A percentile compares a stretch with the other conserved stretches of the same genome.
These are phyloP conservation scores for Drosophila setifemur DNA, from an alignment of 1,140 invertebrate species.

Conservation along the genomic window DNA sequence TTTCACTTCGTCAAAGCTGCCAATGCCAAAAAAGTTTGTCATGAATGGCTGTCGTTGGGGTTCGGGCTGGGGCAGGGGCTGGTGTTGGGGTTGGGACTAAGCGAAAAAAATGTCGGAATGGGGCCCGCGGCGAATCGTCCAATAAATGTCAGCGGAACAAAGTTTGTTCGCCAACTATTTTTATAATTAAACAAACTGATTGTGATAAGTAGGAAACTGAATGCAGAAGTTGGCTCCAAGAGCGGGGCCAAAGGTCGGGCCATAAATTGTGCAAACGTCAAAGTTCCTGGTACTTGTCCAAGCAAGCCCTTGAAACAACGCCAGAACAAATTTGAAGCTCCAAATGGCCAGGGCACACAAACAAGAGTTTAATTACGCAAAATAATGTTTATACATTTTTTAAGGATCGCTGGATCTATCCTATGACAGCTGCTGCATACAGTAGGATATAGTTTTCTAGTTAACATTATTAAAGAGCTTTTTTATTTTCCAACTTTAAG, in stretches of 20 bases:
- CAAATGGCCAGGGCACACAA: not conserved
- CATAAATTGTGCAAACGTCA: conserved; percentile 63
- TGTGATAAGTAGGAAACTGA: conserved; percentile 61
- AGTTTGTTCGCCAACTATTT: conserved; percentile 68
- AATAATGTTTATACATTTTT: not conserved
- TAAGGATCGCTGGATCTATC: too few relatives aligned
- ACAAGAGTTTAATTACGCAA: too few relatives aligned
- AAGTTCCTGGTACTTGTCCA: conserved; percentile 25
- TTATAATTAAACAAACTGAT: conserved; percentile 72
- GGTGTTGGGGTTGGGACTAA: too few relatives aligned
- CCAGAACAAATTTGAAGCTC: conserved; percentile 1
- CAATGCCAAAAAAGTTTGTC: conserved; percentile 57
- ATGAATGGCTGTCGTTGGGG: conserved; percentile 44
- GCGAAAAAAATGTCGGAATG: too few relatives aligned
- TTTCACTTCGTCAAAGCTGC: conserved; percentile 59
- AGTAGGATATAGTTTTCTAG: too few relatives aligned
- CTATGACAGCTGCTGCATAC: too few relatives aligned
- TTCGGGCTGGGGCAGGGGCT: too few relatives aligned
- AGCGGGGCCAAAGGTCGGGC: conserved; percentile 12
- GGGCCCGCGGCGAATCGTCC: conserved; percentile 31
- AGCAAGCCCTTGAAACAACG: conserved; percentile 33
- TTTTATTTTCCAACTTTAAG: too few relatives aligned
- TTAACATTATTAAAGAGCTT: too few relatives aligned
- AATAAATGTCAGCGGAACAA: conserved; percentile 65
- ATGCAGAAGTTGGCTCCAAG: conserved; percentile 29